phyloP scores from a whole-genome alignment of 2,888 invertebrate species.

The Hirtodrosophila confusa region DNA sequence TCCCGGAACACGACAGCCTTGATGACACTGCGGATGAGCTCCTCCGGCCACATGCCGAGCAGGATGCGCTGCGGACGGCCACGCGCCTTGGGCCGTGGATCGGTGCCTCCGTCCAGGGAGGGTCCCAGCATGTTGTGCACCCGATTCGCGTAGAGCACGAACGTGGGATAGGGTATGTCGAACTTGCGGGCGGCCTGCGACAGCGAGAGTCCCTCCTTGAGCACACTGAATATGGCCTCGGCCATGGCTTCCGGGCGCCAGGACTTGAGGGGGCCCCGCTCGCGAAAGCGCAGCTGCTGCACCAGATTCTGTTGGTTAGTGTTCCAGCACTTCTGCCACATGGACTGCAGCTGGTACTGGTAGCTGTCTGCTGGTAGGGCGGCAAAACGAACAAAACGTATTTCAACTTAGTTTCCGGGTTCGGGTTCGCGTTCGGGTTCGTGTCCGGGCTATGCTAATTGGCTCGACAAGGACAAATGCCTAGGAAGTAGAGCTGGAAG shows the following conservation, averaged over 20 bases:
- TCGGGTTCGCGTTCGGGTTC: neutral
- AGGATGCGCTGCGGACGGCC: conserved; percentile 95
- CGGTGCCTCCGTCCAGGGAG: conserved; percentile 94
- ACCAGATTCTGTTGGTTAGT: conserved; percentile 94
- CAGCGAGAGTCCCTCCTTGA: conserved; percentile 94
- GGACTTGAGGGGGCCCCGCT: conserved; percentile 95
- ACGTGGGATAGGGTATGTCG: conserved; percentile 97
- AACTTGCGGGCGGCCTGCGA: conserved; percentile 96
- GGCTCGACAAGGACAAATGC: conserved; percentile 4
- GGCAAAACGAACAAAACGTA: conserved; percentile 7
- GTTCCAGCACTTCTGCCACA: conserved; percentile 98
- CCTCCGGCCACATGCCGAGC: conserved; percentile 96
- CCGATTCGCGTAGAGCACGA: conserved; percentile 95
- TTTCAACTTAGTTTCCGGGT: conserved; percentile 42
- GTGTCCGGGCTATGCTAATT: conserved; percentile 42
- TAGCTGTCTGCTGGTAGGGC: conserved; percentile 90
- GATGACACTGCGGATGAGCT: conserved; percentile 95
- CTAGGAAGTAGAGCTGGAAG: no score
- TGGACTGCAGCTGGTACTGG: conserved; percentile 96
- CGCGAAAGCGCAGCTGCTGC: conserved; percentile 95
- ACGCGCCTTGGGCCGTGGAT: conserved; percentile 95
- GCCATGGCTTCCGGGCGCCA: conserved; percentile 98
- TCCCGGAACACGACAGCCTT: conserved; percentile 96
- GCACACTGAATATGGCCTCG: conserved; percentile 95
- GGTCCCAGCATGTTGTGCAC: conserved; percentile 97